Base-by-base conservation (phyloP, 1,140 invertebrate species). In the Solen grandis region DNA sequence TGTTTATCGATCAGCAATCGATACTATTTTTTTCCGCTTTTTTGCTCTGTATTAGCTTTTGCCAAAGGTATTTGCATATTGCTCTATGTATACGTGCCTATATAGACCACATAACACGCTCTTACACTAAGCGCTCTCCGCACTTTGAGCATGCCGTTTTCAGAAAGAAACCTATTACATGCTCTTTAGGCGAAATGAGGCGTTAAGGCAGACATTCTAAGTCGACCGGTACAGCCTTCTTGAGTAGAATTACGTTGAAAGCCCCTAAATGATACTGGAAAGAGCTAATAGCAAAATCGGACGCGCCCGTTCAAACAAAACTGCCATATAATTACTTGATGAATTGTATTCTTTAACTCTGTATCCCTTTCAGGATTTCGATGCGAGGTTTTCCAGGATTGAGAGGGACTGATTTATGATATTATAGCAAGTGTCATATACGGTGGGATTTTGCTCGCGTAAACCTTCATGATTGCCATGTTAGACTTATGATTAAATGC, bases 401-500 rank as follows among this genome's bases (percentile, higher is more conserved):
- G 35, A 68, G 75, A 68, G 35, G 35, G 19, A 50, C 36, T 78
- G 75, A 78, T 78, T 78, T 78, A 78, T 78, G 54, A 22, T 59
- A 62, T 69, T 69, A n/a, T n/a, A 59, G 65, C 75, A 78, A 78
- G 35, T 69, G 75, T 69, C 65, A 78, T 78, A 69, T 68, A 65
- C 33, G 54, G 63, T 59, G 62, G 75, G 65, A 78, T 78, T 78
- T 78, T 52, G 27, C 52, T 69, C 54, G 75, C 65, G 69, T 78
- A 69, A 69, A 60, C 68, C 54, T 63, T 62, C 75, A 68, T 69
- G 63, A 78, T 78, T 78, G 75, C 75, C 35, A 33, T 62, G 65
- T 78, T 78, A 78, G 75, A 69, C 75, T 78, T 78, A 78, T 78
- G 75, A 78, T 78, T 78, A 78, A 78, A 78, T 60, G 75, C 54